phyloP scores from a whole-genome alignment of 2,797 vertebrate genomes.

The Acipenser transmontanus region DNA sequence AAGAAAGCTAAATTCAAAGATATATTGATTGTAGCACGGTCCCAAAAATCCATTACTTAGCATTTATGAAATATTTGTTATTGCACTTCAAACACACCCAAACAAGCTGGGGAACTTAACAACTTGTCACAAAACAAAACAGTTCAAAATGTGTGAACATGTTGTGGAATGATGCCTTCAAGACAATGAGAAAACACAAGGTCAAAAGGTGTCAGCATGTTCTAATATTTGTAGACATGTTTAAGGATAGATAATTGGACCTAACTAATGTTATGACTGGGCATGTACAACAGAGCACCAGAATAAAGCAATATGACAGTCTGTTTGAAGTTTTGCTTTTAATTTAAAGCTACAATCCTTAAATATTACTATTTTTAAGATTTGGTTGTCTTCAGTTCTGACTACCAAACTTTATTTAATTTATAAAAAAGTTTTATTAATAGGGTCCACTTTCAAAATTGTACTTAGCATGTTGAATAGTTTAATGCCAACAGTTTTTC shows the following conservation, averaged over 20 bases:
- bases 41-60: too few species aligned
- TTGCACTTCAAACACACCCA: too few species aligned
- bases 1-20: too few species aligned
- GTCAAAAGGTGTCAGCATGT: slow-evolving; percentile 21
- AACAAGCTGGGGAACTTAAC: background rate
- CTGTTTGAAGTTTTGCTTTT: too few species aligned
- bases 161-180: slow-evolving; percentile 18
- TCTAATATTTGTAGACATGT: slow-evolving; percentile 22
- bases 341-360: too few species aligned
- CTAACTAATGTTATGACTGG: slow-evolving; percentile 21
- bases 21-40: too few species aligned
- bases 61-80: too few species aligned
- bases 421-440: too few species aligned
- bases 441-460: too few species aligned
- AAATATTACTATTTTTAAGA: too few species aligned
- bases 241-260: slow-evolving; percentile 17
- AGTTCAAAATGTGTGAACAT: slow-evolving; percentile 6
- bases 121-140: slow-evolving; percentile 2
- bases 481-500: background rate
- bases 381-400: too few species aligned
- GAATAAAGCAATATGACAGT: background rate
- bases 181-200: slow-evolving; percentile 21
- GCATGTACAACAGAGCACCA: slow-evolving; percentile 19
- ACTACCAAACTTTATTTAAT: too few species aligned
- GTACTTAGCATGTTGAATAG: slow-evolving; percentile 4